These are phyloP conservation scores for Arenaria interpres DNA, from an alignment of 2,113 vertebrate species.

Conservation along the genomic window DNA sequence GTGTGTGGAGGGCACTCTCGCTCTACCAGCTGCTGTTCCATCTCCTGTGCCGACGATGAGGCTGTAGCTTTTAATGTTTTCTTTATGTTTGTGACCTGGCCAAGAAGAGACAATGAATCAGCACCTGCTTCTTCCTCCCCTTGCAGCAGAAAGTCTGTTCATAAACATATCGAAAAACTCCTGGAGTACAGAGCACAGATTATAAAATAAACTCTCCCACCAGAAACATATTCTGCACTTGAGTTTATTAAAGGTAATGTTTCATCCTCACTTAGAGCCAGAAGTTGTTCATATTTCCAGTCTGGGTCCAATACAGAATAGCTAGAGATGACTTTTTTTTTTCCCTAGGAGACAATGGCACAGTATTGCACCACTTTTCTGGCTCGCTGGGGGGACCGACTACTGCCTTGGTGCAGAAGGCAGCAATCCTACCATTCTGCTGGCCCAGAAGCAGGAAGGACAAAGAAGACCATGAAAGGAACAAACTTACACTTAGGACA, in stretches of 20 bases:
- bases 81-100: conserved; percentile 83
- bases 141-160: conserved; percentile 20
- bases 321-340: not conserved
- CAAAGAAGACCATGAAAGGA: not conserved
- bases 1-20: conserved; percentile 76
- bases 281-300: not conserved
- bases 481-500: not conserved
- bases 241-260: not conserved
- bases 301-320: not conserved
- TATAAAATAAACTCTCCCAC: not conserved
- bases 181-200: not conserved
- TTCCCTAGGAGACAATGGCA: not conserved
- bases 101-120: conserved; percentile 45
- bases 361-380: not conserved
- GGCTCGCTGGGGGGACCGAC: not conserved
- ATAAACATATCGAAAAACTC: not conserved
- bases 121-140: conserved; percentile 73
- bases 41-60: conserved; percentile 77
- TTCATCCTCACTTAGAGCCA: not conserved
- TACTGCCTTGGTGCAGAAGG: not conserved
- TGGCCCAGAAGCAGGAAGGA: not conserved
- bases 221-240: not conserved
- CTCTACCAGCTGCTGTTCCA: conserved; percentile 80
- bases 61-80: conserved; percentile 81
- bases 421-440: not conserved